Conservation (phyloP, 2,113 vertebrate species). For the Pelmatolapia mariae region DNA sequence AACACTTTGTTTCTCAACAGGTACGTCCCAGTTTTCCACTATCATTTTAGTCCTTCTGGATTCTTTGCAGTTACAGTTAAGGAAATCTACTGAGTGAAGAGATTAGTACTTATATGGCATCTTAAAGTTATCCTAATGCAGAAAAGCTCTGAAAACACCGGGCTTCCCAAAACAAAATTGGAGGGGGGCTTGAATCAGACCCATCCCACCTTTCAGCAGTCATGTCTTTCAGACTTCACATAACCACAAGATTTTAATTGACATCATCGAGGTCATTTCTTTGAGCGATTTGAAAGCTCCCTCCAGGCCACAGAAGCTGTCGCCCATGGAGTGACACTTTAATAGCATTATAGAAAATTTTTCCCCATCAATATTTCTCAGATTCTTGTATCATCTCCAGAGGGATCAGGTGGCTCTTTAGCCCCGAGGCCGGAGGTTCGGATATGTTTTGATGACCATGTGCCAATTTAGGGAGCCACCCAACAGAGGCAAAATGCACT, state of each 20-base stretch:
- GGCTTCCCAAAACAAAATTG: background rate
- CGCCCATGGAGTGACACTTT: background rate
- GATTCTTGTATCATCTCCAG: background rate
- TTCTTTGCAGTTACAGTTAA: background rate
- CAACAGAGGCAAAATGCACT: background rate
- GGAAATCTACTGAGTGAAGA: background rate
- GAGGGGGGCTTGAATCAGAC: background rate
- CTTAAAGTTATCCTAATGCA: background rate
- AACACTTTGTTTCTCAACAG: background rate
- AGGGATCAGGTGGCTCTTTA: background rate
- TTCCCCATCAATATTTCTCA: background rate
- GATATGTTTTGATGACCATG: background rate
- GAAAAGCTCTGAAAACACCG: background rate
- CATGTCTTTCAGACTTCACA: background rate
- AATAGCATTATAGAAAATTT: background rate
- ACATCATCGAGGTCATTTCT: background rate
- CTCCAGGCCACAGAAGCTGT: background rate
- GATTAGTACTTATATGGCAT: background rate
- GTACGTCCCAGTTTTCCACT: background rate
- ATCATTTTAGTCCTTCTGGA: background rate
- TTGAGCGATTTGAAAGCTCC: background rate
- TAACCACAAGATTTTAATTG: background rate
- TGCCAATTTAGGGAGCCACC: background rate
- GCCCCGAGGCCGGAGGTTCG: background rate
- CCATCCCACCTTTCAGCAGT: background rate